Percentiles rank a stretch among this genome's conserved stretches.
phyloP scores from a whole-genome alignment of 2,113 vertebrate species.

The Pica pica region DNA sequence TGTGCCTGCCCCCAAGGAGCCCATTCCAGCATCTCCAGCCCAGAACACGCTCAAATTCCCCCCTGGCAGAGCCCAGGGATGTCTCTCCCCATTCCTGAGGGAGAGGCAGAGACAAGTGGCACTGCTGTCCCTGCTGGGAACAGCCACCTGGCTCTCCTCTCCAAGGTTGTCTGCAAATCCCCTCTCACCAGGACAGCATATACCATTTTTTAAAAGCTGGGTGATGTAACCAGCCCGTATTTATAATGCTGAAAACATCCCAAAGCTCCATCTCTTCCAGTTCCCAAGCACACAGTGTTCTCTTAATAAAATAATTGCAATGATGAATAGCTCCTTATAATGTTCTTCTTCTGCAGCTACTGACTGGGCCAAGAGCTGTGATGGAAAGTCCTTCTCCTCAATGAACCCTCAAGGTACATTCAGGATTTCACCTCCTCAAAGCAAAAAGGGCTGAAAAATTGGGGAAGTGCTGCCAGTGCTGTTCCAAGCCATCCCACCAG shows the following conservation, averaged over 20 bases:
- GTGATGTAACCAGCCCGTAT: constrained; percentile 44
- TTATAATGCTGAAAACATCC: constrained; percentile 65
- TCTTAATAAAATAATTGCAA: constrained; percentile 62
- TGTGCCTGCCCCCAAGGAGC: background rate
- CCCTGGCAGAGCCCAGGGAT: background rate
- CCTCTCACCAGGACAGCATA: background rate
- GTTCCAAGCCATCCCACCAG: background rate
- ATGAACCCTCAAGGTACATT: background rate
- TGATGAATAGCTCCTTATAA: constrained; percentile 58
- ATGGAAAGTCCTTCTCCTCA: background rate
- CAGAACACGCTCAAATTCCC: background rate
- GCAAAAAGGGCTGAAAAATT: background rate
- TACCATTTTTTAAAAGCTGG: constrained; percentile 8
- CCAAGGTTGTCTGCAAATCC: constrained; percentile 23
- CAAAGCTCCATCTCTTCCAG: constrained; percentile 49
- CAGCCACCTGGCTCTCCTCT: background rate
- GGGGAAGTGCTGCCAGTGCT: background rate
- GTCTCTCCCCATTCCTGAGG: background rate
- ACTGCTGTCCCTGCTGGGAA: background rate
- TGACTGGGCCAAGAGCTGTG: background rate
- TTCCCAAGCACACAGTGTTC: constrained; percentile 56
- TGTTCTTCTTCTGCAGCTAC: constrained; percentile 27
- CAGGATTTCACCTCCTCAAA: background rate
- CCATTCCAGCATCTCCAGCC: background rate
- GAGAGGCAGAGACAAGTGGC: background rate